Percentiles rank a stretch among this genome's conserved stretches.
phyloP scores from a whole-genome alignment of 2,797 vertebrate genomes.

The Euphonia xanthogaster region DNA sequence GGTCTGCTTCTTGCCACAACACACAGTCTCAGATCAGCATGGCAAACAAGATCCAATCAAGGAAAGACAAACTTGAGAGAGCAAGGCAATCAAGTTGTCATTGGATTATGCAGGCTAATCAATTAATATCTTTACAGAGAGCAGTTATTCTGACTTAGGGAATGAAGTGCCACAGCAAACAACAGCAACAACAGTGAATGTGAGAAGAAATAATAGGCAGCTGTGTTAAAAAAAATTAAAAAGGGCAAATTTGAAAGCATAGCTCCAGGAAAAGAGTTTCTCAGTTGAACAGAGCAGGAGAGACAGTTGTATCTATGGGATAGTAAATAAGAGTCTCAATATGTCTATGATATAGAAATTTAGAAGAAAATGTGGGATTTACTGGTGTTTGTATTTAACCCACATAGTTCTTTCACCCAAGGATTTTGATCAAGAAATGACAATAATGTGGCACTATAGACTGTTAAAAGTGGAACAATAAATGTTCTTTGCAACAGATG shows the following conservation, averaged over 20 bases:
- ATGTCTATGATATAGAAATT: background rate
- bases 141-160: background rate
- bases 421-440: background rate
- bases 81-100: background rate
- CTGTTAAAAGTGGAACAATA: background rate
- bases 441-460: rapidly evolving
- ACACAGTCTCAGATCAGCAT: rapidly evolving
- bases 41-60: background rate
- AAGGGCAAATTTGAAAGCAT: background rate
- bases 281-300: background rate
- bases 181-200: background rate
- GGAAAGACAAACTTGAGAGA: background rate
- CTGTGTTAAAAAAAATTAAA: background rate
- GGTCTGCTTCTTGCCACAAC: background rate
- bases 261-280: background rate
- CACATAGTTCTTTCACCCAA: background rate
- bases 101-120: background rate
- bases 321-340: background rate
- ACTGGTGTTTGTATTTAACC: background rate
- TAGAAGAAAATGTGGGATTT: background rate
- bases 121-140: background rate
- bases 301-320: background rate
- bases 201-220: background rate
- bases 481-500: background rate
- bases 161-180: background rate